Base-by-base conservation (phyloP, 1,140 invertebrate species). In the Drosophila pseudoobscura region DNA sequence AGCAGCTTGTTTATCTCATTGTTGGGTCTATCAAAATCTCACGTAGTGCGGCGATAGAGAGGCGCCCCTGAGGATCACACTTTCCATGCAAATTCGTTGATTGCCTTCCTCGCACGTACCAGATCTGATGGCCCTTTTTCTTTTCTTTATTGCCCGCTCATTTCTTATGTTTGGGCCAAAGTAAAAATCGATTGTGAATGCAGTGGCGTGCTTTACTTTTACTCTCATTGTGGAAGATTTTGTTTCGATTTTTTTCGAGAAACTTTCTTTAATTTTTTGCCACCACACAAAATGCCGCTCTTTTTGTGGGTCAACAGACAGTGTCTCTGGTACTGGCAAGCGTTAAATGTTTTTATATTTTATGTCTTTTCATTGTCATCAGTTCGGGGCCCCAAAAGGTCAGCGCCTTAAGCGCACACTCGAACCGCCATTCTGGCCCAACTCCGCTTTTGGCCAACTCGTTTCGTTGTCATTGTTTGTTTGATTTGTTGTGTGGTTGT, bases 41-140 rank as follows among this genome's bases (percentile, higher is more conserved):
- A 87, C 82, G 83, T 88, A 75, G 29, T 62, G 62, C 85, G 78
- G 62, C 85, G 78, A 77, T 47, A 64, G 44, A 62, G 73, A 66
- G 39, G 75, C 74, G 57, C 64, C 46, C 51, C 20, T 50, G n/a
- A 43, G 59, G 51, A 39, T 55, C 62, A 43, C 46, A 39, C 53
- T 57, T 46, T 55, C 56, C 58, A 65, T 87, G 78, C 83, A 75
- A 88, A 82, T 88, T 47, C 77, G 51, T 41, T 26, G 51, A 53
- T 43, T 73, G 74, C 83, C 82, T 78, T 82, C 83, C 35, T 78
- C 82, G 88, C 82, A 87, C 82, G 83, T 87, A 63, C 15, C 54
- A 45, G 20, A 49, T 13, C 35, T 39, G 35, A 11, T 69, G 63
- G 64, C 63, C 63, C 65, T 69, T 69, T 11, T 39, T 13, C 2